Conservation (phyloP, 2,888 invertebrate genomes). For the Drosophila nr. perissopoda region DNA sequence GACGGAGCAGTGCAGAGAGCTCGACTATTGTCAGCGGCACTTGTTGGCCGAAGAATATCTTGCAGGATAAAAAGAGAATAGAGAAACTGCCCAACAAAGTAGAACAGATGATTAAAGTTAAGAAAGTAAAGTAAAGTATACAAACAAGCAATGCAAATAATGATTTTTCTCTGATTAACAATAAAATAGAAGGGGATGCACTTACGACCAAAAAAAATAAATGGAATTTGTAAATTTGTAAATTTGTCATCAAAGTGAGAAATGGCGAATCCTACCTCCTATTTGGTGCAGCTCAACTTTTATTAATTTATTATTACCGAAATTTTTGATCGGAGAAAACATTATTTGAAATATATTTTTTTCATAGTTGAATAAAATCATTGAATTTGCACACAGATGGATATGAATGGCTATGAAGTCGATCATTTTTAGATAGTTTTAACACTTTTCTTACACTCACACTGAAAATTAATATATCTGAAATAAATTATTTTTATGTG, state of each 20-base stretch:
- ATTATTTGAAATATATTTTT: not conserved
- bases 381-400: not conserved
- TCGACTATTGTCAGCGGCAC: constrained; percentile 68
- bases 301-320: not conserved
- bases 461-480: not conserved
- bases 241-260: constrained; percentile 2
- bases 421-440: not conserved
- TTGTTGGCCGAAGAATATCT: constrained; percentile 48
- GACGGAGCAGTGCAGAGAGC: not conserved
- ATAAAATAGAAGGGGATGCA: constrained; percentile 8
- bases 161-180: constrained; percentile 41
- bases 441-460: not conserved
- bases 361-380: not conserved
- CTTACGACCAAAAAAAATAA: constrained; percentile 4
- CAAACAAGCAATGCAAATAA: constrained; percentile 42
- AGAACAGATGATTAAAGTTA: constrained; percentile 57
- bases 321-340: not conserved
- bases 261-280: not conserved
- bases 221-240: not conserved
- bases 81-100: constrained; percentile 53
- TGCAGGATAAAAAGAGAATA: constrained; percentile 12
- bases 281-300: not conserved
- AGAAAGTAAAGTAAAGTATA: constrained; percentile 27
- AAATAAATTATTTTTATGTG: not conserved
- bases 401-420: not conserved